Evolutionary conservation across 2,797 vertebrate genomes (phyloP).

Genomic region (Pterois miles): DNA sequence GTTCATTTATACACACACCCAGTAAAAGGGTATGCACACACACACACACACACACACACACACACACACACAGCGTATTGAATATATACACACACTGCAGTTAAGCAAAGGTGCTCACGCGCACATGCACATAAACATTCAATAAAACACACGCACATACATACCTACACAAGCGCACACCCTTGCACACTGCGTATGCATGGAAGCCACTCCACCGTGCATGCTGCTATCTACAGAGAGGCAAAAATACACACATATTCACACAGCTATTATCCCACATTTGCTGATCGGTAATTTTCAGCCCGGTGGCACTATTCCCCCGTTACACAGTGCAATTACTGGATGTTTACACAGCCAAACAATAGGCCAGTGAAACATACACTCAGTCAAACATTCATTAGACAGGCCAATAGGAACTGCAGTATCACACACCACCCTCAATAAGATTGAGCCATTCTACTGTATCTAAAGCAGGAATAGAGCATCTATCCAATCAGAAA

Average conservation of each 20-base stretch:
- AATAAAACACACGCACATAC: slow-evolving; percentile 1
- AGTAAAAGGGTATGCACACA: slow-evolving; percentile 4
- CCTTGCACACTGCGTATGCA: slow-evolving; percentile 5
- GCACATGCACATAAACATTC: neutral
- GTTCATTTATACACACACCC: slow-evolving; percentile 58
- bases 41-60: neutral
- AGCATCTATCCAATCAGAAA: slow-evolving; percentile 18
- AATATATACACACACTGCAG: slow-evolving; percentile 19
- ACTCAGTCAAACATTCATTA: slow-evolving; percentile 75
- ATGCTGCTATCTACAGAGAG: slow-evolving; percentile 21
- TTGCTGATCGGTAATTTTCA: slow-evolving; percentile 77
- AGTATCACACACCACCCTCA: slow-evolving; percentile 41
- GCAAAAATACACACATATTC: slow-evolving; percentile 51
- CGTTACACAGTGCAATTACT: slow-evolving; percentile 72
- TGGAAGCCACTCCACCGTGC: slow-evolving; percentile 14
- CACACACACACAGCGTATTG: slow-evolving; percentile 7
- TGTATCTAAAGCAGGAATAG: slow-evolving; percentile 24
- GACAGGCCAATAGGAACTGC: slow-evolving; percentile 50
- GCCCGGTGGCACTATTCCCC: slow-evolving; percentile 66
- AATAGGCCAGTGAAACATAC: slow-evolving; percentile 67
- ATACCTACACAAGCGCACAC: neutral
- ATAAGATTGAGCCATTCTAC: slow-evolving; percentile 50
- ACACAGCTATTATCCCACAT: slow-evolving; percentile 59
- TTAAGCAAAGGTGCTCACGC: neutral
- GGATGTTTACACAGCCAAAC: slow-evolving; percentile 75